Conservation (phyloP, 2,888 invertebrate genomes). For the Dynastes grantii region DNA sequence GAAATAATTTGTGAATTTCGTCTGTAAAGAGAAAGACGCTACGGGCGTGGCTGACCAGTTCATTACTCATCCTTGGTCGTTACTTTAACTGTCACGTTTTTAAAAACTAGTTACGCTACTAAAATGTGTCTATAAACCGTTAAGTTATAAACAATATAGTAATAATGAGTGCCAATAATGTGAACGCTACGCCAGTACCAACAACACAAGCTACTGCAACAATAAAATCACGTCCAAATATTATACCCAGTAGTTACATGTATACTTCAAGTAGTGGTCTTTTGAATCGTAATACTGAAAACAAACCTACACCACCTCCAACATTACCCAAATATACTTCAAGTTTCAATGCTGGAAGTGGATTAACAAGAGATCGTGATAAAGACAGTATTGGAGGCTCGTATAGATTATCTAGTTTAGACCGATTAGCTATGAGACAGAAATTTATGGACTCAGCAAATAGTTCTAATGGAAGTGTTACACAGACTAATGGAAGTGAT, state of each 20-base stretch:
- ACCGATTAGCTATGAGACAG: constrained; percentile 86
- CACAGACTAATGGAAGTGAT: constrained; percentile 71
- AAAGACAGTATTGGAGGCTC: constrained; percentile 82
- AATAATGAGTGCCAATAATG: constrained; percentile 70
- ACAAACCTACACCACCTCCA: constrained; percentile 83
- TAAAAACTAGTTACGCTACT: constrained; percentile 54
- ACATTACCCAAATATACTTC: constrained; percentile 86
- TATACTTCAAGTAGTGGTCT: constrained; percentile 78
- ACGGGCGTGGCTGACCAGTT: constrained; percentile 70
- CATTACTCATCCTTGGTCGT: constrained; percentile 67
- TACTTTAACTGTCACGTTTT: constrained; percentile 58
- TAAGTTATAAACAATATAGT: constrained; percentile 41
- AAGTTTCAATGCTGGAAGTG: constrained; percentile 83
- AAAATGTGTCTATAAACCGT: constrained; percentile 51
- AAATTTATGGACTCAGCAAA: constrained; percentile 79
- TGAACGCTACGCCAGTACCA: constrained; percentile 64
- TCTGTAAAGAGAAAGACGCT: constrained; percentile 43
- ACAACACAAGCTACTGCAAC: constrained; percentile 69
- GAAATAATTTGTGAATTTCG: constrained; percentile 33
- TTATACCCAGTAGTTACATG: constrained; percentile 76
- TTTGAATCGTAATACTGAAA: constrained; percentile 73
- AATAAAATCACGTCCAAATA: constrained; percentile 70
- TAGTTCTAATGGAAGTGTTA: constrained; percentile 68
- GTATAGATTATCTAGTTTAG: constrained; percentile 86
- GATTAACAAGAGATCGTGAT: constrained; percentile 76